phyloP scores from a whole-genome alignment of 2,888 invertebrate genomes.

The Cephalotes varians region DNA sequence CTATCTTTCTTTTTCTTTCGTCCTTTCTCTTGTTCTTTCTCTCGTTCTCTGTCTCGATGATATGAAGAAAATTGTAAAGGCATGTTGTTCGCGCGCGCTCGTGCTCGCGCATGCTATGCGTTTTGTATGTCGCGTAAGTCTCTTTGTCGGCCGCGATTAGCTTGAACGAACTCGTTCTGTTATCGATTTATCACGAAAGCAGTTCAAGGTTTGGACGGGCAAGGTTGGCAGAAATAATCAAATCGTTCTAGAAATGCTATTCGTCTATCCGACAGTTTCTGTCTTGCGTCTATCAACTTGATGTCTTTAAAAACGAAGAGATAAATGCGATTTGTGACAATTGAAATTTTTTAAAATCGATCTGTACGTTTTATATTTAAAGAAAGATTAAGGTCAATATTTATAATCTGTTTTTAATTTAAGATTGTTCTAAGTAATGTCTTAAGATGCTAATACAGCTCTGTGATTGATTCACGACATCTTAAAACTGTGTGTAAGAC shows the following conservation, averaged over 20 bases:
- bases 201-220: conserved; percentile 37
- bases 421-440: too few species aligned
- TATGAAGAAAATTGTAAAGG: neutral
- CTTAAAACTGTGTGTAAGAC: too few species aligned
- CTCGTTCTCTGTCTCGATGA: neutral
- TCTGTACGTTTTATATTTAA: neutral
- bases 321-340: neutral
- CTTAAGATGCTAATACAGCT: too few species aligned
- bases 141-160: neutral
- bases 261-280: neutral
- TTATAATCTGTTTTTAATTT: too few species aligned
- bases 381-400: too few species aligned
- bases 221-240: conserved; percentile 27
- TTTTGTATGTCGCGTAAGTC: neutral
- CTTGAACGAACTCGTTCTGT: neutral
- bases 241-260: conserved; percentile 7
- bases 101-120: neutral
- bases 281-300: neutral
- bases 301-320: neutral
- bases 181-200: conserved; percentile 33
- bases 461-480: too few species aligned
- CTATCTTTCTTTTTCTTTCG: neutral
- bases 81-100: neutral
- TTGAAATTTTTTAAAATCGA: neutral
- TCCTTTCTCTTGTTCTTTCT: neutral